A percentile compares a stretch with the other conserved stretches of the same genome.
Conservation (phyloP, 2,888 invertebrate genomes). For the Polyploca ridens region DNA sequence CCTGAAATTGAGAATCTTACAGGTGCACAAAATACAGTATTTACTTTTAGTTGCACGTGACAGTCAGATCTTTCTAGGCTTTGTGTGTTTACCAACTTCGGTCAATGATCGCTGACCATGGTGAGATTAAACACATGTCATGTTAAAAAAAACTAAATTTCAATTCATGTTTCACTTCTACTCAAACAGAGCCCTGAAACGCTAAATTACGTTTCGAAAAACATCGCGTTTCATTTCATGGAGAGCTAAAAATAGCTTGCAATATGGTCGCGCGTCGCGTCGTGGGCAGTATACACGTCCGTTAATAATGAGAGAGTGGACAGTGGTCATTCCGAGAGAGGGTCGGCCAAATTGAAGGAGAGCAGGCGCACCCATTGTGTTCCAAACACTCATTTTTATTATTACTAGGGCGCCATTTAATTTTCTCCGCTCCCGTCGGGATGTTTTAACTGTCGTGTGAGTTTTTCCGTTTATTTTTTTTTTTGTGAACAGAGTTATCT, state of each 20-base stretch:
- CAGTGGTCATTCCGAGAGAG: conserved; percentile 49
- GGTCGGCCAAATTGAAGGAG: conserved; percentile 60
- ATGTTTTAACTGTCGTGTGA: conserved; percentile 50
- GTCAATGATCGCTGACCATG: no score
- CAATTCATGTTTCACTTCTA: background rate
- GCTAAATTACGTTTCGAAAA: background rate
- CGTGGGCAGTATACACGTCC: conserved; percentile 45
- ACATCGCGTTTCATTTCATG: conserved; percentile 9
- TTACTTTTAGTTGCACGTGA: no score
- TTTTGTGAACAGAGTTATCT: background rate
- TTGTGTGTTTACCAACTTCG: background rate
- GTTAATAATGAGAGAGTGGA: conserved; percentile 56
- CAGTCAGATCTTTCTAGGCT: no score
- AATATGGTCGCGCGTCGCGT: conserved; percentile 12
- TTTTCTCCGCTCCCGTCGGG: conserved; percentile 57
- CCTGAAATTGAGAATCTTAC: no score
- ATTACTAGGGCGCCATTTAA: conserved; percentile 61
- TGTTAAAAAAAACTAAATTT: background rate
- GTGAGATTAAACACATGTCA: no score
- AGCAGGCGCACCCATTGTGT: conserved; percentile 58
- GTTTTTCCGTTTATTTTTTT: conserved; percentile 27
- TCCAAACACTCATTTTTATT: conserved; percentile 67
- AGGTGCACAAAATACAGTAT: no score
- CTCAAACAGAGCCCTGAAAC: background rate
- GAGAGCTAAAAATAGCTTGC: conserved; percentile 23